A percentile compares a stretch with the other conserved stretches of the same genome.
Conservation (phyloP, 2,113 vertebrate genomes). For the Calidris pugnax region DNA sequence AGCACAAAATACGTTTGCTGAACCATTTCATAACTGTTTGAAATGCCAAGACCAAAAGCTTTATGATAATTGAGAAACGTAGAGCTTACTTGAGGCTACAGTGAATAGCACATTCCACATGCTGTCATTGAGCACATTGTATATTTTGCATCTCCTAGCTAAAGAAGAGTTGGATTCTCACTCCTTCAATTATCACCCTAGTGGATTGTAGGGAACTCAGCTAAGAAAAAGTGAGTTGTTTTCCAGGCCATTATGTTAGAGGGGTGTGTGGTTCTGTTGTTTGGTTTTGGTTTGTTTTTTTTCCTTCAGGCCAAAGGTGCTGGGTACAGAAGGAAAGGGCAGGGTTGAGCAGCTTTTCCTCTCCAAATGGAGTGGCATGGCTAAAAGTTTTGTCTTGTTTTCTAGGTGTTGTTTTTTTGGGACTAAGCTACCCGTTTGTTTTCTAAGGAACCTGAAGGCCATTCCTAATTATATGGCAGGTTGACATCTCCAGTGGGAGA, state of each 20-base stretch:
- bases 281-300: neutral
- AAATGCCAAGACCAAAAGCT: neutral
- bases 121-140: neutral
- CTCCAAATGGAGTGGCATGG: neutral
- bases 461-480: neutral
- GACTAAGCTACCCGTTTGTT: neutral
- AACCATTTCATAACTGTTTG: neutral
- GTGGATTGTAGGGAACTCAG: neutral
- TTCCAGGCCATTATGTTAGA: neutral
- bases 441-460: neutral
- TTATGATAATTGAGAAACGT: neutral
- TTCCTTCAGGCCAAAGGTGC: neutral
- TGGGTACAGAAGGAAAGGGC: neutral
- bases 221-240: neutral
- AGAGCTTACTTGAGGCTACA: neutral
- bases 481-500: neutral
- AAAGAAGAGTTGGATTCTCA: neutral
- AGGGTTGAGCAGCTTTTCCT: neutral
- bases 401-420: neutral
- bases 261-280: neutral
- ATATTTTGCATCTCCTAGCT: neutral
- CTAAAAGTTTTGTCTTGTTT: neutral
- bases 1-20: neutral
- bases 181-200: neutral
- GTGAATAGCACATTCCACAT: accelerated